A percentile compares a stretch with the other conserved stretches of the same genome.
Conservation (phyloP, 2,113 vertebrate genomes). For the Tinamus guttatus region DNA sequence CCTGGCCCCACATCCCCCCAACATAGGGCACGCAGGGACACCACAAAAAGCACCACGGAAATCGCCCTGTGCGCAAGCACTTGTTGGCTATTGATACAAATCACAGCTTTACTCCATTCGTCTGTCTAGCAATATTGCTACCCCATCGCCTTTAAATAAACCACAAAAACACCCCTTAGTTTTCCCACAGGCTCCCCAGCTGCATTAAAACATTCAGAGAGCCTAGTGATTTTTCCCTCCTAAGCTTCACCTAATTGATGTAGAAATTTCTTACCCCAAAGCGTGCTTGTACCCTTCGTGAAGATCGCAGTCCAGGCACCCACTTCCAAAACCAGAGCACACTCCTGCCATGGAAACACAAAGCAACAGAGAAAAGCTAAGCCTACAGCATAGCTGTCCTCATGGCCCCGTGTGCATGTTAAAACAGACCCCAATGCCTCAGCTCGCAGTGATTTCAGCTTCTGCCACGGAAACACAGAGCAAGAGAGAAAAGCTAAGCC, state of each 20-base stretch:
- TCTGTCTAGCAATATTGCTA: background rate
- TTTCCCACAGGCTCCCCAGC: background rate
- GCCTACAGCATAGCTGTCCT: fast-evolving
- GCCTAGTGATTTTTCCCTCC: fast-evolving
- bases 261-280: background rate
- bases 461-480: fast-evolving
- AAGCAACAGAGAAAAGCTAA: fast-evolving
- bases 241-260: background rate
- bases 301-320: background rate
- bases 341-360: fast-evolving
- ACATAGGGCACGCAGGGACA: background rate
- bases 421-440: fast-evolving
- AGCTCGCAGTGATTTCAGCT: background rate
- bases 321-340: background rate
- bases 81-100: background rate
- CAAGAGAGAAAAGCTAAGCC: fast-evolving
- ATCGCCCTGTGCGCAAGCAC: background rate
- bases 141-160: background rate
- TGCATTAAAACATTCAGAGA: background rate
- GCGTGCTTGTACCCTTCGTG: background rate
- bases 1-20: slow-evolving; percentile 19
- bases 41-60: background rate
- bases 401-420: background rate
- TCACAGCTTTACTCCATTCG: background rate
- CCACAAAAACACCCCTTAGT: background rate